Percentiles rank a stretch among this genome's conserved stretches.
Conservation (phyloP, 2,888 invertebrate species). For the Synergus gifuensis region DNA sequence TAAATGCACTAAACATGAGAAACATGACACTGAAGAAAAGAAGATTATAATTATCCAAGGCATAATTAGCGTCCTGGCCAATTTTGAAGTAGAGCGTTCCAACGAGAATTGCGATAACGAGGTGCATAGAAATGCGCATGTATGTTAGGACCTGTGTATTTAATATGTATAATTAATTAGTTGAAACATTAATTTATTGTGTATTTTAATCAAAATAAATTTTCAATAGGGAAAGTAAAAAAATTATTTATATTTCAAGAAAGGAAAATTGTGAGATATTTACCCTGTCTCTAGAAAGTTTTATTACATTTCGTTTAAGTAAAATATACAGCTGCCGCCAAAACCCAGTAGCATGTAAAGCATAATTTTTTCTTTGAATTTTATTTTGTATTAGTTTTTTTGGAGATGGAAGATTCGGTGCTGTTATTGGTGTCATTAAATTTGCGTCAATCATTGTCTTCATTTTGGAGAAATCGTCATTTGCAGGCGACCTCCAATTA, state of each 20-base stretch:
- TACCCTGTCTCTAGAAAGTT: constrained; percentile 84
- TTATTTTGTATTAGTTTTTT: constrained; percentile 62
- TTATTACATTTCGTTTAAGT: constrained; percentile 82
- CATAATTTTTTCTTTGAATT: constrained; percentile 59
- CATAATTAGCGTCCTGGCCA: constrained; percentile 91
- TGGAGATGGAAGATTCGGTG: constrained; percentile 72
- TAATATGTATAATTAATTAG: constrained; percentile 34
- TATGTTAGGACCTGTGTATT: constrained; percentile 84
- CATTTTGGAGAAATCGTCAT: constrained; percentile 35
- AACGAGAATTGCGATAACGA: constrained; percentile 88
- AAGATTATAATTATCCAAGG: constrained; percentile 91
- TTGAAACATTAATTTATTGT: not conserved
- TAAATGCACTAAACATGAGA: constrained; percentile 96
- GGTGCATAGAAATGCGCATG: constrained; percentile 88
- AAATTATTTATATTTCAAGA: no score
- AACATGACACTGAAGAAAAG: constrained; percentile 96
- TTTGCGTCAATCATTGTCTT: constrained; percentile 79
- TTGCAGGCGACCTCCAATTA: constrained; percentile 75
- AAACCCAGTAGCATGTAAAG: constrained; percentile 81
- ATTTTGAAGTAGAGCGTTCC: constrained; percentile 91
- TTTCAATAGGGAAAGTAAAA: not conserved
- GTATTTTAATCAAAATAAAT: not conserved
- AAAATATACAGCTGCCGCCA: constrained; percentile 81
- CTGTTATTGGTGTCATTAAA: constrained; percentile 79
- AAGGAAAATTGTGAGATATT: constrained; percentile 7